These are phyloP conservation scores for Calycopis cecrops DNA, from an alignment of 1,140 invertebrate genomes.

Conservation along the genomic window DNA sequence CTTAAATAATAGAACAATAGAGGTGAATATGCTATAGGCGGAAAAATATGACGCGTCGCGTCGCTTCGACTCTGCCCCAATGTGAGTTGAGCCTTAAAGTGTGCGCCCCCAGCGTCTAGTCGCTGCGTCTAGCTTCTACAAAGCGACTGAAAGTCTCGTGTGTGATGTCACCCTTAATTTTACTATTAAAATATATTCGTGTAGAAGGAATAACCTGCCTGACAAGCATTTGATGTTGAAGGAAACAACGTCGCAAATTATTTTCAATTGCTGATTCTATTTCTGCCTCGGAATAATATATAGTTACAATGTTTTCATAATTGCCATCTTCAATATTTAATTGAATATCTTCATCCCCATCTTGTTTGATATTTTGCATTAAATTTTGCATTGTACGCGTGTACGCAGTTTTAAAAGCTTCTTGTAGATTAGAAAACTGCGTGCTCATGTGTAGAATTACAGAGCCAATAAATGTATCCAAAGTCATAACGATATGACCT, in stretches of 20 bases:
- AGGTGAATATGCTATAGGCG: too few species aligned
- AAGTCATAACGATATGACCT: conserved; percentile 64
- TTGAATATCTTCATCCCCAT: conserved; percentile 13
- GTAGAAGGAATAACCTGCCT: conserved; percentile 34
- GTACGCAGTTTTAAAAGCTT: conserved; percentile 56
- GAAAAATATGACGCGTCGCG: too few species aligned
- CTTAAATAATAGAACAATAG: too few species aligned
- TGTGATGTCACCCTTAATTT: too few species aligned
- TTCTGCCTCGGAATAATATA: conserved; percentile 35
- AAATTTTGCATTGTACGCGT: conserved; percentile 44
- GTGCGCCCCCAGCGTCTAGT: too few species aligned
- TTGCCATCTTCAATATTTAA: conserved; percentile 15
- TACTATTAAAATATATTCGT: too few species aligned
- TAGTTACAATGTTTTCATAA: conserved; percentile 36
- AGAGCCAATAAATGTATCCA: conserved; percentile 62
- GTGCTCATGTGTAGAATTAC: conserved; percentile 62
- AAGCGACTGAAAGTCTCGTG: too few species aligned
- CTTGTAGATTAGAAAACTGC: conserved; percentile 54
- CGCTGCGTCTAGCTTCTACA: too few species aligned
- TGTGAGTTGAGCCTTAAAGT: too few species aligned
- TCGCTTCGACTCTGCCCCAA: too few species aligned
- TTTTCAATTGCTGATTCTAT: conserved; percentile 46
- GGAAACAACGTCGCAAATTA: conserved; percentile 42
- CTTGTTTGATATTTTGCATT: conserved; percentile 23
- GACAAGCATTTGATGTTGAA: conserved; percentile 56